phyloP scores from a whole-genome alignment of 2,888 invertebrate species.

The Rhagonycha fulva region DNA sequence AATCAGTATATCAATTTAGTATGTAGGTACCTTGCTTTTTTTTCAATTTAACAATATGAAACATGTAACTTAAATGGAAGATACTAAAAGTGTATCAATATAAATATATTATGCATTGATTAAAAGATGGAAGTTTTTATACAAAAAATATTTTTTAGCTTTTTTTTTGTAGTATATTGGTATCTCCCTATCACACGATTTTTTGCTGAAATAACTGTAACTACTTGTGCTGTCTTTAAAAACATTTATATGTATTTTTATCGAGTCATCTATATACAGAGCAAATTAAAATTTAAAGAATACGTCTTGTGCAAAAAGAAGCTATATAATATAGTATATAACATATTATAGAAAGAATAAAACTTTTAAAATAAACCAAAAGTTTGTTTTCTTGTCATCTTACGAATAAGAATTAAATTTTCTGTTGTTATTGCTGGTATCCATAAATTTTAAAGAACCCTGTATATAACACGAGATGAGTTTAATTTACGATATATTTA shows the following conservation, averaged over 20 bases:
- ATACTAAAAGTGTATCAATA: background rate
- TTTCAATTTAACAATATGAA: background rate
- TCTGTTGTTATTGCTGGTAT: background rate
- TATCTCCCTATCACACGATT: slow-evolving; percentile 19
- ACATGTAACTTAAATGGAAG: slow-evolving; percentile 8
- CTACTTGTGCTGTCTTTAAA: background rate
- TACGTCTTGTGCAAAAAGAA: background rate
- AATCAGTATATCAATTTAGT: background rate
- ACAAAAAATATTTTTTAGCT: slow-evolving; percentile 15
- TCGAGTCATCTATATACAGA: background rate
- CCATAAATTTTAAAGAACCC: background rate
- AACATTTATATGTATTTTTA: slow-evolving; percentile 1
- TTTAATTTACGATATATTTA: slow-evolving; percentile 14
- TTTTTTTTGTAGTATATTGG: slow-evolving; percentile 2
- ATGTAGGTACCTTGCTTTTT: background rate
- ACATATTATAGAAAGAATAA: background rate
- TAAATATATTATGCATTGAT: background rate
- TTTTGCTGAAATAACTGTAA: slow-evolving; percentile 3
- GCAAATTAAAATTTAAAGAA: background rate
- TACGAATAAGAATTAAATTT: background rate
- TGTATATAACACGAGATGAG: slow-evolving; percentile 8
- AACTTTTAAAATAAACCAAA: background rate
- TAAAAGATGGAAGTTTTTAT: slow-evolving; percentile 8
- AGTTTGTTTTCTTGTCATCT: background rate
- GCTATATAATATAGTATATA: too few relatives aligned